These are phyloP conservation scores for Clistopyga incitator DNA, from an alignment of 2,888 invertebrate genomes.

Conservation along the genomic window DNA sequence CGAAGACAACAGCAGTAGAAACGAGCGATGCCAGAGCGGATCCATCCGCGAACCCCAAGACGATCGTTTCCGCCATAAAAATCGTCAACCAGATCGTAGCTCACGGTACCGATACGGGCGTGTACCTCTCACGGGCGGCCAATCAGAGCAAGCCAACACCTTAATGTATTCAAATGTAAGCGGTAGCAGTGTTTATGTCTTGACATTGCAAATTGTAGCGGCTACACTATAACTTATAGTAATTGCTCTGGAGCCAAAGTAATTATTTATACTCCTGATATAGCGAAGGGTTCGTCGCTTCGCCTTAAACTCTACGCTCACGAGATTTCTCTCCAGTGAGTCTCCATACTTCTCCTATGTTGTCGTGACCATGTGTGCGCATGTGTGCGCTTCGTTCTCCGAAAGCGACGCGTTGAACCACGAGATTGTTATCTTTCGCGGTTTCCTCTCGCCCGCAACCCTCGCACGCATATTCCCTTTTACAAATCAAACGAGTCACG, in stretches of 20 bases:
- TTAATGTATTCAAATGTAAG: slow-evolving; percentile 85
- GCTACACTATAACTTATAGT: slow-evolving; percentile 84
- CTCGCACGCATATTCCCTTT: slow-evolving; percentile 63
- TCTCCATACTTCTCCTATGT: slow-evolving; percentile 60
- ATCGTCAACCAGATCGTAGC: slow-evolving; percentile 83
- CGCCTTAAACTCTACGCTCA: slow-evolving; percentile 28
- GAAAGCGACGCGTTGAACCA: slow-evolving; percentile 46
- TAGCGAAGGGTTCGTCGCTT: slow-evolving; percentile 66
- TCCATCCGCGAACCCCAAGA: slow-evolving; percentile 70
- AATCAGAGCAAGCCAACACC: slow-evolving; percentile 79
- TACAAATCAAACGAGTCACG: slow-evolving; percentile 34
- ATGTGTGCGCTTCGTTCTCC: slow-evolving; percentile 66
- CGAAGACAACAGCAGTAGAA: not conserved
- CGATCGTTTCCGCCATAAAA: slow-evolving; percentile 81
- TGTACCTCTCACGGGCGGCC: slow-evolving; percentile 73
- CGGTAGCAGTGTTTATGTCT: slow-evolving; percentile 84
- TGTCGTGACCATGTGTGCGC: slow-evolving; percentile 47
- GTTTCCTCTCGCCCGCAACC: slow-evolving; percentile 38
- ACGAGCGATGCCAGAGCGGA: not conserved
- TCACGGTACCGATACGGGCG: slow-evolving; percentile 79
- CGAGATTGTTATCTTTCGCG: slow-evolving; percentile 55
- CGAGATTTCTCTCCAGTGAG: slow-evolving; percentile 26
- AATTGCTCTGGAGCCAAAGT: slow-evolving; percentile 83
- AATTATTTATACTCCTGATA: slow-evolving; percentile 84
- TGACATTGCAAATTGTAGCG: slow-evolving; percentile 84